Base-by-base conservation (phyloP, 2,797 vertebrate species). In the Heteromormyrus szaboi region DNA sequence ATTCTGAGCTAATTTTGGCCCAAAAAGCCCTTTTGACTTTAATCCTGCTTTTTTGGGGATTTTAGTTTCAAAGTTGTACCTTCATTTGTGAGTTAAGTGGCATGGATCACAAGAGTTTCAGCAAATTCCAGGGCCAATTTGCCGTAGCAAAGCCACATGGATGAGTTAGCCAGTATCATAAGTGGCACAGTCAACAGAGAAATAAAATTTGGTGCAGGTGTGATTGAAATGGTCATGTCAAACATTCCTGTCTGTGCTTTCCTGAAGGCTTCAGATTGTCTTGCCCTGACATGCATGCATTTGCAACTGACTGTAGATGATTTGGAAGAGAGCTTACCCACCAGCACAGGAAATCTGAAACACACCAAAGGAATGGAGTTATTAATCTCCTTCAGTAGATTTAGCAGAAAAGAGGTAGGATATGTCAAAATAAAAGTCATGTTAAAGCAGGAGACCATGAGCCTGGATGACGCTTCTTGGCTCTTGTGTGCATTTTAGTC, bases 141-240 rank as follows among this genome's bases (percentile, higher is more conserved):
- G 17, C 37, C 25, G 0, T 48, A 81, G 33, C 11, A 33, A 6
- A 17, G 48, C 25, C 51, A 11, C 29, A 9, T 48, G 11, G 54
- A 50, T 85, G 79, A 4, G 44, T 53, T n/a, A 17, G 56, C 25
- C 46, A 25, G 50, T 65, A 19, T 48, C 29, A 48, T 29, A 44
- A 62, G 81, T 50, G 41, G 41, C 14, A 44, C 33, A 11, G 53
- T 29, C 22, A 62, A 88, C 22, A 19, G 41, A 68, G 29, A 48
- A 48, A 79, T 44, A 59, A 29, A 85, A 68, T 19, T 51, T 46
- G 84, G 17, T 51, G 51, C 29, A 44, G 54, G 79, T 53, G 22
- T 44, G 88, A 41, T 33, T 84, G 46, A 89, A 48, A 85, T 8
- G 59, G 14, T 53, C 83, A 89, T 14, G 25, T 83, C 56, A 89